Base-by-base conservation (phyloP, 2,888 invertebrate genomes). In the Eucera pruinosa region DNA sequence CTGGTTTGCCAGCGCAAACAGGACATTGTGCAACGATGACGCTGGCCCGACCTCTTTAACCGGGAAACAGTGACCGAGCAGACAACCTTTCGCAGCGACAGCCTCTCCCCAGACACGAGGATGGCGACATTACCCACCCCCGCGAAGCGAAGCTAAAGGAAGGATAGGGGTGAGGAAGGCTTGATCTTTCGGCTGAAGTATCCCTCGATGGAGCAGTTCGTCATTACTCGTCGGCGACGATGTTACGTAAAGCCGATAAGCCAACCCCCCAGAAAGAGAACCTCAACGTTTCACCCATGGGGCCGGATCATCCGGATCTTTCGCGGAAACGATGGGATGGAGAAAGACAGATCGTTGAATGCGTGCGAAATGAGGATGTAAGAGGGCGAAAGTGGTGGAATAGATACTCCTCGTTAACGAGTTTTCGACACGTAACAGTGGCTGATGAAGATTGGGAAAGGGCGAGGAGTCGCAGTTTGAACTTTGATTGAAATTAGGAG, bases 1-100 rank as follows among this genome's bases (percentile, higher is more conserved):
- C 88, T 90, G 89, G 90, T 89, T 91, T 91, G 83, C 87, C 88
- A 85, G 86, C 80, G 87, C 89, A 89, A 90, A 89, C 89, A 89
- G 87, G 86, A 85, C 87, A 87, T 90, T 86, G 84, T 86, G 81
- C 74, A 70, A 73, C 60, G 74, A 78, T 68, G 80, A 81, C 69
- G 72, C 48, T 41, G 66, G 47, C 27, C 75, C 57, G 78, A 62
- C 68, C 68, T 70, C 81, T 80, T 76, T 78, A 76, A 68, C 58
- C 62, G 57, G 43, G 45, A 47, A 69, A 81, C 80, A 77, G 78
- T 82, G 75, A 77, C 67, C 74, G 70, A 9, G 43, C 47, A 45
- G 50, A 52, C 52, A 57, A 20, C 52, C 74, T 67, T 61, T 57
- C 69, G 25, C 54, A 58, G 55, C 62, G 60, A 13, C 57, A 39